phyloP scores from a whole-genome alignment of 2,797 vertebrate genomes.

The Parauchenoglanis ngamensis region DNA sequence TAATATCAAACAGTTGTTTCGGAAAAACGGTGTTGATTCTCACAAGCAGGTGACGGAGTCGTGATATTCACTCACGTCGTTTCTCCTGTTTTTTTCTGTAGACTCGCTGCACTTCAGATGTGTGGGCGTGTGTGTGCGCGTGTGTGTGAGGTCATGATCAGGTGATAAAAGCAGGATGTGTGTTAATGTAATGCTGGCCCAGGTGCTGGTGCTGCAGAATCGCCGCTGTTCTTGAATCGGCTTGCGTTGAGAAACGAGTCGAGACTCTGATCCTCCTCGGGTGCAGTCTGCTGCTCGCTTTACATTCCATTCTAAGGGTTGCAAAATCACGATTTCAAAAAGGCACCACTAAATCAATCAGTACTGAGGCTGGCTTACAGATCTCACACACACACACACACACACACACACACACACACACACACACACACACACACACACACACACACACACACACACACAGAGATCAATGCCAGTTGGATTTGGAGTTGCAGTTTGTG shows the following conservation, averaged over 20 bases:
- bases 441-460: constrained; percentile 4
- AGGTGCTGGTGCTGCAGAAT: too few relatives aligned
- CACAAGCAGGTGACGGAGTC: neutral
- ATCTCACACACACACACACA: neutral
- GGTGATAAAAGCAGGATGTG: too few relatives aligned
- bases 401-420: neutral
- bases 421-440: neutral
- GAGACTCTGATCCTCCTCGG: neutral
- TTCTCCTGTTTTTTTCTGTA: neutral
- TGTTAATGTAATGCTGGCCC: too few relatives aligned
- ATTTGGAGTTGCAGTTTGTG: neutral
- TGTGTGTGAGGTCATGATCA: neutral
- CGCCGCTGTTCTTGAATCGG: too few relatives aligned
- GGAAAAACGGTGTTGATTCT: neutral
- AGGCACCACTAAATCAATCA: neutral
- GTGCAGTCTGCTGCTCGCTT: neutral
- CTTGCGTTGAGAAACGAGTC: too few relatives aligned
- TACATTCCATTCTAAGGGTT: neutral
- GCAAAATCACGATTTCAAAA: neutral
- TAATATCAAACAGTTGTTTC: neutral
- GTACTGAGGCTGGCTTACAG: neutral
- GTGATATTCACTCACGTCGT: neutral
- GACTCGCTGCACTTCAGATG: too few relatives aligned
- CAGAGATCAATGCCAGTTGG: neutral
- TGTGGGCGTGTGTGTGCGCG: neutral